These are phyloP conservation scores for Lycodopsis pacificus DNA, from an alignment of 2,797 vertebrate species.

Conservation along the genomic window DNA sequence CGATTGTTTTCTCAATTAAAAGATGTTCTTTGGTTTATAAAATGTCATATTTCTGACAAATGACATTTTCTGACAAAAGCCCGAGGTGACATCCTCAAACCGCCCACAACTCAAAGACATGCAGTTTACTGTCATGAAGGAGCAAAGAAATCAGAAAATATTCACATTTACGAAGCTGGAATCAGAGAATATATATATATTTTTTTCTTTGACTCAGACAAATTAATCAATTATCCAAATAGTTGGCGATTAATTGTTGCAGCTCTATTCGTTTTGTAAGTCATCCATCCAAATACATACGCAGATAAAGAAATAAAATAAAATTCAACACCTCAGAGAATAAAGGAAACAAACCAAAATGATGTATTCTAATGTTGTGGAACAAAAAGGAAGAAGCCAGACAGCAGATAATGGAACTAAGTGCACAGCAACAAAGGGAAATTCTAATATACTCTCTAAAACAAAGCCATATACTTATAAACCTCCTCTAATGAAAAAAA, in stretches of 20 bases:
- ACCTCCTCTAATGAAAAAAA: not conserved
- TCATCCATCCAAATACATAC: not conserved
- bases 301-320: not conserved
- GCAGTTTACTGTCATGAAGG: too few species aligned
- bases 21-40: too few species aligned
- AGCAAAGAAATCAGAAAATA: too few species aligned
- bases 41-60: too few species aligned
- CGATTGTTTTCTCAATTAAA: too few species aligned
- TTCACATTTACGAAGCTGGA: too few species aligned
- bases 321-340: not conserved
- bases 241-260: not conserved
- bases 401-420: not conserved
- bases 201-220: not conserved
- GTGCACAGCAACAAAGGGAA: slow-evolving; percentile 7
- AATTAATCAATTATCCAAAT: not conserved
- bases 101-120: too few species aligned
- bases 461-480: not conserved
- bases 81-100: too few species aligned
- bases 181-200: too few species aligned
- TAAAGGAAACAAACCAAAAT: not conserved
- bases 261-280: not conserved
- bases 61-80: too few species aligned
- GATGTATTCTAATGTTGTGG: not conserved
- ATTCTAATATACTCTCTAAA: not conserved
- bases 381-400: not conserved